Percentiles rank a stretch among this genome's conserved stretches.
Evolutionary conservation across 2,888 invertebrate genomes (phyloP).

Genomic region (Brachypalpus laphriformis): DNA sequence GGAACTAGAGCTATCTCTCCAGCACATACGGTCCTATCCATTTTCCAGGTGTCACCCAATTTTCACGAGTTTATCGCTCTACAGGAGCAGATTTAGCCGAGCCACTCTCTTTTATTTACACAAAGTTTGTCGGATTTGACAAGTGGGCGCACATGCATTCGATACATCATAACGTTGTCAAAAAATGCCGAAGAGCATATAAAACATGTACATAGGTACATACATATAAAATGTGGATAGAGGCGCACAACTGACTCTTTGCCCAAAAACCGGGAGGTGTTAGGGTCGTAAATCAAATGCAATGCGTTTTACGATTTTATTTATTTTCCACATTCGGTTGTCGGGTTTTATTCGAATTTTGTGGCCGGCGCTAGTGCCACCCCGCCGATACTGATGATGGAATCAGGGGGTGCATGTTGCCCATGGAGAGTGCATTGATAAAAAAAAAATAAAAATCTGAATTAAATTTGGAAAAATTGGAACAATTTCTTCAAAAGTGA

Average conservation of each 20-base stretch:
- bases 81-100: slow-evolving; percentile 40
- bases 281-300: slow-evolving; percentile 72
- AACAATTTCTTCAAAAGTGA: not conserved
- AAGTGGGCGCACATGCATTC: slow-evolving; percentile 73
- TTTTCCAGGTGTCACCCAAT: slow-evolving; percentile 69
- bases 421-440: slow-evolving; percentile 38
- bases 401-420: slow-evolving; percentile 41
- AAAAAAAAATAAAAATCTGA: not conserved
- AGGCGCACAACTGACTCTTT: slow-evolving; percentile 27
- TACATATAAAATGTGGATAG: slow-evolving; percentile 41
- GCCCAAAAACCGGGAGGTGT: slow-evolving; percentile 54
- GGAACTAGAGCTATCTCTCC: slow-evolving; percentile 14
- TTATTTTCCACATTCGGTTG: slow-evolving; percentile 65
- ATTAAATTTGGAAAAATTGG: slow-evolving; percentile 4
- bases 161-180: slow-evolving; percentile 69
- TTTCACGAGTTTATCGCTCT: slow-evolving; percentile 49
- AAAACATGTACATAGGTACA: slow-evolving; percentile 11
- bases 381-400: slow-evolving; percentile 57
- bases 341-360: slow-evolving; percentile 69
- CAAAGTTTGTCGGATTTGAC: slow-evolving; percentile 67
- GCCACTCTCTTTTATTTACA: slow-evolving; percentile 50
- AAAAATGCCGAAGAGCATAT: slow-evolving; percentile 54
- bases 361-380: slow-evolving; percentile 70
- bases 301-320: slow-evolving; percentile 71
- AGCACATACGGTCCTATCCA: slow-evolving; percentile 46